phyloP scores from a whole-genome alignment of 1,140 invertebrate genomes.

The Pseudoatta argentina region DNA sequence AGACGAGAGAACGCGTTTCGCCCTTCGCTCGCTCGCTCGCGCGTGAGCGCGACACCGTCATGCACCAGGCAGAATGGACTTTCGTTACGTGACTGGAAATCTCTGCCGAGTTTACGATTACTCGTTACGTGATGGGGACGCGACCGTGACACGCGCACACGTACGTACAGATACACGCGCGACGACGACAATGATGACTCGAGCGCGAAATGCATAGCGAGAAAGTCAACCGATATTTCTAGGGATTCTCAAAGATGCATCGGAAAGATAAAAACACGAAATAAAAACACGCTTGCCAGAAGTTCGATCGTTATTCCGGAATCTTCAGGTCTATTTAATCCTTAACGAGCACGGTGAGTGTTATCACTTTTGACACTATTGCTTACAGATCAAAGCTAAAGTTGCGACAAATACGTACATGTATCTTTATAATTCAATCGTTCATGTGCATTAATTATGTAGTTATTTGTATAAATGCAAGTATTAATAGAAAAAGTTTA shows the following conservation, averaged over 20 bases:
- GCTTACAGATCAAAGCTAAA: not conserved
- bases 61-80: conserved; percentile 73
- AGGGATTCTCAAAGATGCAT: conserved; percentile 9
- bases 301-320: conserved; percentile 42
- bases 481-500: not conserved
- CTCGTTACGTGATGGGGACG: conserved; percentile 79
- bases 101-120: conserved; percentile 80
- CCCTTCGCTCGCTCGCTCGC: conserved; percentile 52
- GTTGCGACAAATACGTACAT: not conserved
- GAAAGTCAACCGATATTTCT: conserved; percentile 10
- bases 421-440: not conserved
- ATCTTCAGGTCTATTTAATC: conserved; percentile 16
- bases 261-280: conserved; percentile 6
- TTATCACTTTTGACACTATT: not conserved
- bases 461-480: not conserved
- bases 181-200: conserved; percentile 27
- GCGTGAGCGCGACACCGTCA: conserved; percentile 69
- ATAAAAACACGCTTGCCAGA: not conserved
- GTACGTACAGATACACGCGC: not conserved
- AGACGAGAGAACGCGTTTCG: conserved; percentile 36
- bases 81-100: conserved; percentile 82
- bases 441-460: not conserved
- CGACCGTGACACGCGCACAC: conserved; percentile 20
- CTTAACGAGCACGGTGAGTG: not conserved
- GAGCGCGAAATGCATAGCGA: conserved; percentile 41